Conservation (phyloP, 2,888 invertebrate species). For the Amblyjoppa proteus region DNA sequence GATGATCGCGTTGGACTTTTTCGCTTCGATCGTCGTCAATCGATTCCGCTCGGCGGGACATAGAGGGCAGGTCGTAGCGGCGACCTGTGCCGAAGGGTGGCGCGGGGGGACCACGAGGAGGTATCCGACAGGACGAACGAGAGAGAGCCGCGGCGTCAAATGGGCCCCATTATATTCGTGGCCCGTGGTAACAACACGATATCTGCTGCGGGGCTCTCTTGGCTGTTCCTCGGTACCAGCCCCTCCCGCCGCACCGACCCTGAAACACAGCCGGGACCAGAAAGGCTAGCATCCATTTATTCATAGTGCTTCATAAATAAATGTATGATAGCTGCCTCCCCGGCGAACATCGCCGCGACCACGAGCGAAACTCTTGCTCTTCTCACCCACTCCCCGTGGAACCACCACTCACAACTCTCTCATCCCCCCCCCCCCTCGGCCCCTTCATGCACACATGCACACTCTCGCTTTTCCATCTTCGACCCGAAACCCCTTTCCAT, state of each 20-base stretch:
- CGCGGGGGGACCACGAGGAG: slow-evolving; percentile 21
- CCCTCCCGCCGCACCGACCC: slow-evolving; percentile 43
- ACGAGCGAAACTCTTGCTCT: slow-evolving; percentile 69
- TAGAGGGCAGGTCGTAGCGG: background rate
- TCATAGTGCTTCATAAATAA: slow-evolving; percentile 84
- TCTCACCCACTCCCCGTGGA: slow-evolving; percentile 25
- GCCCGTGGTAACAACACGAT: slow-evolving; percentile 79
- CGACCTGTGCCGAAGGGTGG: background rate
- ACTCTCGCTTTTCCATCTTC: slow-evolving; percentile 61
- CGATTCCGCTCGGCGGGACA: slow-evolving; percentile 6
- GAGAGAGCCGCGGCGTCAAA: slow-evolving; percentile 65
- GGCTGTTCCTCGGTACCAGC: slow-evolving; percentile 7
- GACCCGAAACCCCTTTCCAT: slow-evolving; percentile 38
- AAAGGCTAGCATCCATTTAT: slow-evolving; percentile 83
- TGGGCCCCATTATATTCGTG: slow-evolving; percentile 79
- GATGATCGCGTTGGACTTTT: background rate
- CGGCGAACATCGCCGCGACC: slow-evolving; percentile 64
- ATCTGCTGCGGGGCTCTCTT: slow-evolving; percentile 57
- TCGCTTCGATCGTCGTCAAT: slow-evolving; percentile 24
- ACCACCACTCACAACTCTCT: slow-evolving; percentile 25
- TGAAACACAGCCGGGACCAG: slow-evolving; percentile 76
- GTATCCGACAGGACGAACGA: slow-evolving; percentile 9
- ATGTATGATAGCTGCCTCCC: slow-evolving; percentile 80
- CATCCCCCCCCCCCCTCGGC: background rate
- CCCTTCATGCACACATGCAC: slow-evolving; percentile 23